Percentiles rank a stretch among this genome's conserved stretches.
These are phyloP conservation scores for Eulemur macaco DNA, from an alignment of 2,113 vertebrate species.

Conservation along the genomic window DNA sequence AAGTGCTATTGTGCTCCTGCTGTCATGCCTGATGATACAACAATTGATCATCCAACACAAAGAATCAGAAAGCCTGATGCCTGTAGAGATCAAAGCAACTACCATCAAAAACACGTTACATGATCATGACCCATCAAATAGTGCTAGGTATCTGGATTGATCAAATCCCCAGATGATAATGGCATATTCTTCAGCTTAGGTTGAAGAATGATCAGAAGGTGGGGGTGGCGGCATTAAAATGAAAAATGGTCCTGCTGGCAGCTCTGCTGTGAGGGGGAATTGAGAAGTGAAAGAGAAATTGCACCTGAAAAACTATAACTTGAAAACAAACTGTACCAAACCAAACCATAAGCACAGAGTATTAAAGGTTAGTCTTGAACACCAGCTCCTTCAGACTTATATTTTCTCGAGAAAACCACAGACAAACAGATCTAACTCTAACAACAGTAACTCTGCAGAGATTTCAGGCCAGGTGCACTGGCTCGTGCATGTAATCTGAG, in stretches of 20 bases:
- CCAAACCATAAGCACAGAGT: background rate
- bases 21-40: conserved; percentile 30
- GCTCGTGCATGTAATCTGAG: too few species aligned
- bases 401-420: background rate
- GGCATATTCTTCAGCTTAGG: conserved; percentile 16
- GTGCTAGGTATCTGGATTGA: conserved; percentile 17
- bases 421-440: background rate
- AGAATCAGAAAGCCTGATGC: background rate
- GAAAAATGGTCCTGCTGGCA: conserved; percentile 12
- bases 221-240: background rate
- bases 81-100: conserved; percentile 38
- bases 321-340: background rate
- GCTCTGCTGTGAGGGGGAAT: background rate
- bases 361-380: background rate
- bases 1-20: background rate
- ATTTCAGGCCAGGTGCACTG: too few species aligned
- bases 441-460: background rate
- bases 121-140: conserved; percentile 50
- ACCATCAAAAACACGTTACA: background rate
- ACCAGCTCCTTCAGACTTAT: background rate
- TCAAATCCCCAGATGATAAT: conserved; percentile 40
- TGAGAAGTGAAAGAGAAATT: background rate
- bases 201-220: conserved; percentile 37
- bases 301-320: background rate
- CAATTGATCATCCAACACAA: conserved; percentile 53